Conservation (phyloP, 2,113 vertebrate genomes). For the Lethenteron reissneri region DNA sequence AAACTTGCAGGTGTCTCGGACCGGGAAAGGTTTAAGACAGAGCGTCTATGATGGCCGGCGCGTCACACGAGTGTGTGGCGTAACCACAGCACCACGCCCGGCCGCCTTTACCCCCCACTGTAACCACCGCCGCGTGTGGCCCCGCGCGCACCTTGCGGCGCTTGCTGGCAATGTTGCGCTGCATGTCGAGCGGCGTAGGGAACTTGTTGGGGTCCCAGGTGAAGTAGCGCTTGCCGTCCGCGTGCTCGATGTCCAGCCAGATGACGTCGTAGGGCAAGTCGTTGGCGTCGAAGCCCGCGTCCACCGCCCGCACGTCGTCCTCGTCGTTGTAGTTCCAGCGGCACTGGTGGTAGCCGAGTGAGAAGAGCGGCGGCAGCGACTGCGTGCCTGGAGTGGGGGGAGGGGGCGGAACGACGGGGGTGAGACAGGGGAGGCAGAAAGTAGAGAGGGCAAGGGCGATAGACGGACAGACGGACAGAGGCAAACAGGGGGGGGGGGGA, state of each 20-base stretch:
- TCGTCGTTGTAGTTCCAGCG: conserved; percentile 93
- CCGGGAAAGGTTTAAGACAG: too few species aligned
- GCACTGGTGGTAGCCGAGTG: conserved; percentile 71
- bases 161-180: conserved; percentile 34
- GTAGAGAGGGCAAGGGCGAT: background rate
- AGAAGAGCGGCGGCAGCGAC: conserved; percentile 48
- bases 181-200: conserved; percentile 40
- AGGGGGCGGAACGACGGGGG: background rate
- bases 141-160: conserved; percentile 36
- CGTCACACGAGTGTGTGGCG: too few species aligned
- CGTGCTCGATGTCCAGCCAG: conserved; percentile 85
- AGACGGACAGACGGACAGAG: background rate
- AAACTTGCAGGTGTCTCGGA: too few species aligned
- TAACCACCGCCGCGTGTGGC: background rate
- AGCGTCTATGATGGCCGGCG: too few species aligned
- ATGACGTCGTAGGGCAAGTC: conserved; percentile 64
- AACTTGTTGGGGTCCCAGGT: conserved; percentile 76
- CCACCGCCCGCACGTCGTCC: conserved; percentile 47
- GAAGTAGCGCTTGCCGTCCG: conserved; percentile 80
- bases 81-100: too few species aligned
- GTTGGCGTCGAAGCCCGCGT: conserved; percentile 47
- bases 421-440: background rate
- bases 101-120: too few species aligned
- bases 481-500: too few species aligned
- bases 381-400: conserved; percentile 41